Percentiles rank a stretch among this genome's conserved stretches.
Evolutionary conservation across 2,888 invertebrate genomes (phyloP).

Genomic region (Drosophila ustulata): DNA sequence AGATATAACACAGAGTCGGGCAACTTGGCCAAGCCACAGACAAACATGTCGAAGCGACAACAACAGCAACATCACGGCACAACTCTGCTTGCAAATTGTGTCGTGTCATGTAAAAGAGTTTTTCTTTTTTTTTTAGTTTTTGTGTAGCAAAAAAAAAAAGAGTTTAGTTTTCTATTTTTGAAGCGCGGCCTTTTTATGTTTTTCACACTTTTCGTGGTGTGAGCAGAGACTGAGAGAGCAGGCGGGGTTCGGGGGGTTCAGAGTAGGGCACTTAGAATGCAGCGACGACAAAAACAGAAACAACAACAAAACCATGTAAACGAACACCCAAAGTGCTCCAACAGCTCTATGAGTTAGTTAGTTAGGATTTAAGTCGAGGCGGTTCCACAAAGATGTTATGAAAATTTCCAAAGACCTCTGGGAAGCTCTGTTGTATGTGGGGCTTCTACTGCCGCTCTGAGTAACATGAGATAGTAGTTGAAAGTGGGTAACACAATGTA

Average conservation of each 20-base stretch:
- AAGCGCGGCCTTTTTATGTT: slow-evolving; percentile 76
- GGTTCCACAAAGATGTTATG: slow-evolving; percentile 32
- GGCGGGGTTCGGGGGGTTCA: background rate
- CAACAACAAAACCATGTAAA: slow-evolving; percentile 60
- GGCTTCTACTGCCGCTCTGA: slow-evolving; percentile 28
- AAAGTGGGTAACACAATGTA: slow-evolving; percentile 7
- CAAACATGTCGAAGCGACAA: slow-evolving; percentile 74
- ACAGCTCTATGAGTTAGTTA: slow-evolving; percentile 54
- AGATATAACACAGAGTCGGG: slow-evolving; percentile 39
- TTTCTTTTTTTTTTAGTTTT: slow-evolving; percentile 43
- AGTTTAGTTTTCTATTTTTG: slow-evolving; percentile 58
- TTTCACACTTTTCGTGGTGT: slow-evolving; percentile 66
- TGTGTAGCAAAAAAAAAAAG: slow-evolving; percentile 27
- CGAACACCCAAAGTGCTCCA: slow-evolving; percentile 71
- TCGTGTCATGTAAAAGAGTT: slow-evolving; percentile 74
- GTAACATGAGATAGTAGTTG: slow-evolving; percentile 48
- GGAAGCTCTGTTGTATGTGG: slow-evolving; percentile 27
- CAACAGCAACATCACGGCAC: slow-evolving; percentile 30
- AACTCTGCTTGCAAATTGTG: slow-evolving; percentile 76
- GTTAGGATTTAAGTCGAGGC: slow-evolving; percentile 46
- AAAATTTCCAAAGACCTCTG: slow-evolving; percentile 27
- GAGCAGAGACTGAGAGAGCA: background rate
- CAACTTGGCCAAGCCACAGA: slow-evolving; percentile 67
- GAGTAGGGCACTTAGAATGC: slow-evolving; percentile 51
- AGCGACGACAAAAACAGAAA: slow-evolving; percentile 32